Conservation (phyloP, 2,797 vertebrate genomes). For the Scomberomorus guttatus region DNA sequence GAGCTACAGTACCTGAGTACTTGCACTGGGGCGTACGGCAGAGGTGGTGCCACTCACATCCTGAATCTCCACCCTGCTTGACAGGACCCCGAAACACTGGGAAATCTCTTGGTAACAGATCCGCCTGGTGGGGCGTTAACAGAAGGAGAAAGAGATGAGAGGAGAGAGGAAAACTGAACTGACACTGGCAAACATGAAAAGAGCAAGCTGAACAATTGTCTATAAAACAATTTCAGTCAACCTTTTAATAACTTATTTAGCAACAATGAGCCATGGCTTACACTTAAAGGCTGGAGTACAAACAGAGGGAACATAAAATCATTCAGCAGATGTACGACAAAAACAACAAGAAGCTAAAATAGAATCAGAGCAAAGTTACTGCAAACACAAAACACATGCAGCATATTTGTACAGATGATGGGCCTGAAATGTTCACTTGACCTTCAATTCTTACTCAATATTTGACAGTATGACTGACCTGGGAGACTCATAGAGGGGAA, state of each 20-base stretch:
- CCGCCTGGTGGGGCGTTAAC: slow-evolving; percentile 83
- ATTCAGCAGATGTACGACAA: not conserved
- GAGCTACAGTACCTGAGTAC: slow-evolving; percentile 91
- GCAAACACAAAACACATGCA: slow-evolving; percentile 31
- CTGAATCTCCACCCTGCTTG: slow-evolving; percentile 96
- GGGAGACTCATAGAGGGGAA: slow-evolving; percentile 96
- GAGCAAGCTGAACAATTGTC: slow-evolving; percentile 15
- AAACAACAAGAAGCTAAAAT: not conserved
- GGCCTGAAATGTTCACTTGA: slow-evolving; percentile 11
- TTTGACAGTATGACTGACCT: slow-evolving; percentile 84
- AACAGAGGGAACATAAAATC: not conserved
- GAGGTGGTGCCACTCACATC: slow-evolving; percentile 95
- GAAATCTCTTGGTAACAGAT: slow-evolving; percentile 99
- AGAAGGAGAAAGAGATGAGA: not conserved
- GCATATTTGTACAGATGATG: slow-evolving; percentile 5
- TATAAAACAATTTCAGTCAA: not conserved
- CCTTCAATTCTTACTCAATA: not conserved
- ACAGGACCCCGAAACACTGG: slow-evolving; percentile 97
- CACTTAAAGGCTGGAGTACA: not conserved
- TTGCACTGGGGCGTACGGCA: slow-evolving; percentile 94
- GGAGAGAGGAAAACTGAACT: no score
- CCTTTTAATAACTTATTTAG: slow-evolving; percentile 33
- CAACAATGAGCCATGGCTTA: not conserved
- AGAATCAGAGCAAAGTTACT: not conserved
- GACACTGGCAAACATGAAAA: slow-evolving; percentile 22